These are phyloP conservation scores for Hydractinia symbiolongicarpus DNA, from an alignment of 30 jellyfish, hydroid and myxozoan genomes.

Conservation along the genomic window DNA sequence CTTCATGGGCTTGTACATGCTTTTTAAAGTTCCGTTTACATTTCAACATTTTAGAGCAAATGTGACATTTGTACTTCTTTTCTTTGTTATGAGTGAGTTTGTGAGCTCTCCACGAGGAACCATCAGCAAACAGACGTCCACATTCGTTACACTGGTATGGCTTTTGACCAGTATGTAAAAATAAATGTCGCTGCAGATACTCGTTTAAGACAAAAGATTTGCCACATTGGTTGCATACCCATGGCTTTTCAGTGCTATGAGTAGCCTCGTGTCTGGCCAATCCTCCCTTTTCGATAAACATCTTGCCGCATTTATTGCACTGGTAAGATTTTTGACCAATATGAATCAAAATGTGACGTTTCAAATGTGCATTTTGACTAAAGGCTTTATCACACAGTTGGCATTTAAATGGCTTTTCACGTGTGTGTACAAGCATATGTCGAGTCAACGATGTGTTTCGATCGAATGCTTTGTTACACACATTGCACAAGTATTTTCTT, in stretches of 20 bases:
- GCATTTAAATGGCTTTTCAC: slow-evolving; percentile 38
- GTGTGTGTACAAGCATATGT: slow-evolving; percentile 31
- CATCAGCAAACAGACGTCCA: slow-evolving; percentile 38
- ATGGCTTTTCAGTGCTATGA: slow-evolving; percentile 36
- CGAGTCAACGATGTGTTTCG: slow-evolving; percentile 37
- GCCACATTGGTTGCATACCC: slow-evolving; percentile 44
- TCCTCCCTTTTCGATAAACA: slow-evolving; percentile 39
- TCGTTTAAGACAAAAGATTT: slow-evolving; percentile 34
- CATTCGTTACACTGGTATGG: slow-evolving; percentile 40
- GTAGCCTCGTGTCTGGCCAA: slow-evolving; percentile 39
- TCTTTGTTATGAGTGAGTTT: slow-evolving; percentile 36
- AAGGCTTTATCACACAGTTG: slow-evolving; percentile 41
- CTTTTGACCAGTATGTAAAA: slow-evolving; percentile 33
- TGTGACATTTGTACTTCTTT: slow-evolving; percentile 29
- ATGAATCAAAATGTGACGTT: slow-evolving; percentile 29
- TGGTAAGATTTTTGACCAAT: slow-evolving; percentile 39
- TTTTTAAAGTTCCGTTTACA: slow-evolving; percentile 36
- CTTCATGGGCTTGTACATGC: slow-evolving; percentile 35
- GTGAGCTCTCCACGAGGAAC: slow-evolving; percentile 43
- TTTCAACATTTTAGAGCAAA: slow-evolving; percentile 30
- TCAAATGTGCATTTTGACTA: slow-evolving; percentile 39
- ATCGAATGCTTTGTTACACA: slow-evolving; percentile 30
- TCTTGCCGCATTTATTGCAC: slow-evolving; percentile 36
- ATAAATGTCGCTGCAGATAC: slow-evolving; percentile 30
- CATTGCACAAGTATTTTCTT: slow-evolving; percentile 27